Evolutionary conservation across 2,797 vertebrate genomes (phyloP).

Genomic region (Distichodus sexfasciatus): DNA sequence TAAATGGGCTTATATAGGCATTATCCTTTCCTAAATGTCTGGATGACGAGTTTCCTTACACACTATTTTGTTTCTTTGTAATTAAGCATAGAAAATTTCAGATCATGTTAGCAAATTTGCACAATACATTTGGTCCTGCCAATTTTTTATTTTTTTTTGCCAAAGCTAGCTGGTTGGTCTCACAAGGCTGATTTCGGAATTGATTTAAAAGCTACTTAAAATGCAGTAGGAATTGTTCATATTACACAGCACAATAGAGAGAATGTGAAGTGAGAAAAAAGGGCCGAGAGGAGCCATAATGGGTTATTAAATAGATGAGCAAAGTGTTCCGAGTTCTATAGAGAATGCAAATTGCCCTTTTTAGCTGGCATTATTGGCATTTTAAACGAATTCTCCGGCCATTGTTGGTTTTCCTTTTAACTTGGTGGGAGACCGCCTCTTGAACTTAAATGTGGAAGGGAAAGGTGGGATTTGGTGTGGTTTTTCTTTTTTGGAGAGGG

Average conservation of each 20-base stretch:
- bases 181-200: slow-evolving; percentile 27
- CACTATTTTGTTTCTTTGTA: neutral
- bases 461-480: neutral
- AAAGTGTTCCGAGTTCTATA: slow-evolving; percentile 48
- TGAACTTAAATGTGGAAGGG: slow-evolving; percentile 27
- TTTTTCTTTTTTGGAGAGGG: neutral
- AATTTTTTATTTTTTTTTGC: slow-evolving; percentile 11
- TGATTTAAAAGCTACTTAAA: slow-evolving; percentile 43
- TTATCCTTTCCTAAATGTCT: neutral
- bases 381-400: slow-evolving; percentile 38
- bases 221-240: slow-evolving; percentile 42
- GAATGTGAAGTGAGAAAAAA: slow-evolving; percentile 28
- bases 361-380: slow-evolving; percentile 40
- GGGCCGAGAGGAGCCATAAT: slow-evolving; percentile 40
- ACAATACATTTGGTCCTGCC: neutral
- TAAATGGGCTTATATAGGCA: neutral
- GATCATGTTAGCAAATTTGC: neutral
- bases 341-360: slow-evolving; percentile 50
- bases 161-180: slow-evolving; percentile 17
- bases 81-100: neutral
- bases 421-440: slow-evolving; percentile 26
- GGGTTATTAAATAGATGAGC: slow-evolving; percentile 43
- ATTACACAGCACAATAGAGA: slow-evolving; percentile 46
- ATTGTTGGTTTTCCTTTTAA: slow-evolving; percentile 45
- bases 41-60: neutral